phyloP scores from a whole-genome alignment of 1,140 invertebrate species.

The Radopholus similis region DNA sequence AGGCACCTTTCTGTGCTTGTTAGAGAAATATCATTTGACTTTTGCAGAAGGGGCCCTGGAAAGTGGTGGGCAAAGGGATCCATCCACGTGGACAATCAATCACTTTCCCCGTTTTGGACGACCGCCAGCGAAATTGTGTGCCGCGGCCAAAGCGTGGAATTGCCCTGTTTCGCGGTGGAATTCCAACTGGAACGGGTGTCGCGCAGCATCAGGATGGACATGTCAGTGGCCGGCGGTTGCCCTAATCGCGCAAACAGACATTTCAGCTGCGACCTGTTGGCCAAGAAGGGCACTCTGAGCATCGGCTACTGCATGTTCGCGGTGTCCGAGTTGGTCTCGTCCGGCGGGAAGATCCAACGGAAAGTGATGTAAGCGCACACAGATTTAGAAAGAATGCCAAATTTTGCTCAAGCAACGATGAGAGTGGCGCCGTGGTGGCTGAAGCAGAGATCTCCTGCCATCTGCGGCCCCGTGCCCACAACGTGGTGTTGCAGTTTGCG shows the following conservation, averaged over 20 bases:
- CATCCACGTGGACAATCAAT: no score
- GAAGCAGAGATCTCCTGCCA: conserved; percentile 45
- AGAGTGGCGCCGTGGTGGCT: conserved; percentile 38
- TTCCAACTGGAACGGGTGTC: conserved; percentile 51
- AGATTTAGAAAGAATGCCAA: conserved; percentile 8
- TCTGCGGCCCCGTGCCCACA: conserved; percentile 43
- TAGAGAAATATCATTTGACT: no score
- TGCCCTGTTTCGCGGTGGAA: conserved; percentile 43
- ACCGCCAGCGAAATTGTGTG: conserved; percentile 35
- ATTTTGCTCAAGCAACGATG: conserved; percentile 49
- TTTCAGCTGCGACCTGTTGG: no score
- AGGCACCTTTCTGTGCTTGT: no score
- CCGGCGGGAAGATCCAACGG: conserved; percentile 16
- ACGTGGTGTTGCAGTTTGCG: conserved; percentile 46
- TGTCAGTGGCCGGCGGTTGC: no score
- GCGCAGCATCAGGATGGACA: no score
- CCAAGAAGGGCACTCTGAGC: conserved; percentile 16
- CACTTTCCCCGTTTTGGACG: no score
- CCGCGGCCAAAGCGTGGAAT: no score
- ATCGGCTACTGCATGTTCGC: conserved; percentile 51
- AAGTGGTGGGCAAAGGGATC: conserved; percentile 39
- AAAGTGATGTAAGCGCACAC: conserved; percentile 35
- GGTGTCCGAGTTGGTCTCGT: conserved; percentile 41
- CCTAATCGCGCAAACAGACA: no score
- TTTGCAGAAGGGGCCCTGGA: conserved; percentile 40